These are phyloP conservation scores for Scaptomyza cyrtandrae DNA, from an alignment of 2,888 invertebrate genomes.

Conservation along the genomic window DNA sequence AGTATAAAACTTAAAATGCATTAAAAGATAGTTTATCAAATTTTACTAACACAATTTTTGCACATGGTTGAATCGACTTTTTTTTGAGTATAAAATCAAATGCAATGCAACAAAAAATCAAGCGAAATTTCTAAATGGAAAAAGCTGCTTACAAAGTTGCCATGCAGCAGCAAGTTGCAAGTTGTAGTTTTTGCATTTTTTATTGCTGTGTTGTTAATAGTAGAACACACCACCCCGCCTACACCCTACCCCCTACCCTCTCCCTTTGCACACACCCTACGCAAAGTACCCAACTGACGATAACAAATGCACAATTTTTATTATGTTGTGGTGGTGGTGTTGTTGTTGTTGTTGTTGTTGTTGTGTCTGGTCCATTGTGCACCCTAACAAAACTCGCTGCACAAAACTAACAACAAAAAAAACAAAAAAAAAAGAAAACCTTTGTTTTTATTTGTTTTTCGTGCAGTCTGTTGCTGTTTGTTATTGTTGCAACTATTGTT, in stretches of 20 bases:
- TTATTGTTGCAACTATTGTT: slow-evolving; percentile 1
- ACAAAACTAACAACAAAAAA: slow-evolving; percentile 23
- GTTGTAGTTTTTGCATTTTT: slow-evolving; percentile 48
- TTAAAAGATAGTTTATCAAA: background rate
- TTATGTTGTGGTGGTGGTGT: background rate
- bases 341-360: slow-evolving; percentile 6
- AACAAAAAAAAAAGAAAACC: slow-evolving; percentile 17
- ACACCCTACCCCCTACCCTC: background rate
- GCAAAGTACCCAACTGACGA: background rate
- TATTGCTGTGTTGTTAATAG: slow-evolving; percentile 25
- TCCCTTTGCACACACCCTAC: background rate
- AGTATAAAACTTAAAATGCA: no score
- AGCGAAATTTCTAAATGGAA: slow-evolving; percentile 2
- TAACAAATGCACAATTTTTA: slow-evolving; percentile 15
- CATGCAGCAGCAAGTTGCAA: slow-evolving; percentile 46
- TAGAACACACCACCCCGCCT: background rate
- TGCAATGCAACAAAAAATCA: slow-evolving; percentile 15
- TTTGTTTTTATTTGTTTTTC: background rate
- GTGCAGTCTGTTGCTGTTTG: slow-evolving; percentile 8
- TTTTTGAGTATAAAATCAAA: slow-evolving; percentile 34
- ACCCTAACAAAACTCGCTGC: slow-evolving; percentile 6
- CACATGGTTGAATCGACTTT: slow-evolving; percentile 9
- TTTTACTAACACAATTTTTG: slow-evolving; percentile 19
- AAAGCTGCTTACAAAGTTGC: slow-evolving; percentile 42
- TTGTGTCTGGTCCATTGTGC: slow-evolving; percentile 25